Evolutionary conservation across 1,140 invertebrate species (phyloP).

Genomic region (Mamestra configurata): DNA sequence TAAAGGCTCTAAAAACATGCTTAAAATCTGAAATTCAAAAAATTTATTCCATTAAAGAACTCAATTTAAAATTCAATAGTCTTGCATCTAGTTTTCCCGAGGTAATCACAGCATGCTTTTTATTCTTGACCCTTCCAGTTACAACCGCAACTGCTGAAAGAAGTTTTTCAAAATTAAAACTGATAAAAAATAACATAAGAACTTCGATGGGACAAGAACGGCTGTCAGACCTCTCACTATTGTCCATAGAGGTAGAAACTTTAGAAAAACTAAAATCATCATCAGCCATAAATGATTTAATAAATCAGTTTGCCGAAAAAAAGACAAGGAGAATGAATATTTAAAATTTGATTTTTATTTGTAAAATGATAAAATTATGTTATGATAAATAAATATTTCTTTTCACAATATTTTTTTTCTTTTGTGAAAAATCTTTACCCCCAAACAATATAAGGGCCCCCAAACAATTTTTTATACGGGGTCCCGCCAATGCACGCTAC

Average conservation of each 20-base stretch:
- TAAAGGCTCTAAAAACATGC: conserved; percentile 58
- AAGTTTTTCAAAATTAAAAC: too few relatives aligned
- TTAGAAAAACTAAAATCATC: conserved; percentile 63
- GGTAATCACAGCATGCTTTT: conserved; percentile 69
- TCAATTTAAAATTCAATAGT: conserved; percentile 68
- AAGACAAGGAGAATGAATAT: too few relatives aligned
- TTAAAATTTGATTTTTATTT: too few relatives aligned
- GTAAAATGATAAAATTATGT: too few relatives aligned
- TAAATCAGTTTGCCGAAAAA: too few relatives aligned
- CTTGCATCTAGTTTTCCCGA: conserved; percentile 68
- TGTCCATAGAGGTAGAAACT: conserved; percentile 62
- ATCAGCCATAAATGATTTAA: conserved; percentile 62
- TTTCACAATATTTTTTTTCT: too few relatives aligned
- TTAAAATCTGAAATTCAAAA: conserved; percentile 59
- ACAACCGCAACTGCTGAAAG: conserved; percentile 63
- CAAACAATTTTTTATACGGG: too few relatives aligned
- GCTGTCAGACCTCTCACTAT: conserved; percentile 53
- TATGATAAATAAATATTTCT: too few relatives aligned
- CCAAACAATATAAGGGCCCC: too few relatives aligned
- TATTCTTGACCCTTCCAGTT: conserved; percentile 71
- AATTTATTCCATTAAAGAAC: conserved; percentile 60
- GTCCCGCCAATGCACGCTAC: not conserved
- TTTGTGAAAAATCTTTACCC: too few relatives aligned
- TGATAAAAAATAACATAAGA: conserved; percentile 67
- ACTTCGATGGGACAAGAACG: conserved; percentile 60